Conservation (phyloP, 1,140 invertebrate species). For the Dreissena rostriformis region DNA sequence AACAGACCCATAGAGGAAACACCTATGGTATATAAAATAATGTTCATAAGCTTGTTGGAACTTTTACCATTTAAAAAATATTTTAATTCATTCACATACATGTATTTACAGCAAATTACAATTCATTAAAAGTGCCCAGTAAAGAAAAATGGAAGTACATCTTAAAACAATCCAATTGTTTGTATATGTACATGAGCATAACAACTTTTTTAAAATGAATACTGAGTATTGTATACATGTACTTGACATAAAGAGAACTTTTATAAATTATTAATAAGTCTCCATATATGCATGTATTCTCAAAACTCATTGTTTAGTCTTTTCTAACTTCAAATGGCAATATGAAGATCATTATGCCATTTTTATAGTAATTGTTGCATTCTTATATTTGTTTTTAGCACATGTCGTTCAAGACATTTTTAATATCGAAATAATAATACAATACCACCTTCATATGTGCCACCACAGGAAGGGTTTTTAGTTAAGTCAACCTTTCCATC, state of each 20-base stretch:
- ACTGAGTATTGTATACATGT: too few relatives aligned
- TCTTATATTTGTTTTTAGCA: not conserved
- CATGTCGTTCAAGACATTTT: not conserved
- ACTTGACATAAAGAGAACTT: too few relatives aligned
- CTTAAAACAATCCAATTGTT: too few relatives aligned
- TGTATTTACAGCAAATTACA: not conserved
- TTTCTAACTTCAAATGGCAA: not conserved
- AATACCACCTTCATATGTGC: slow-evolving; percentile 54
- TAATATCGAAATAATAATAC: not conserved
- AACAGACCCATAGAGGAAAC: slow-evolving; percentile 53
- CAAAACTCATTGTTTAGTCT: not conserved
- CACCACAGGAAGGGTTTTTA: slow-evolving; percentile 41
- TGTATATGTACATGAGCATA: too few relatives aligned
- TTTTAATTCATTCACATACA: not conserved
- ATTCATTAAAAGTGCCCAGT: not conserved
- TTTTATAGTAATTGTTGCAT: not conserved
- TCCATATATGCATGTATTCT: not conserved
- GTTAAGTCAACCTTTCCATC: slow-evolving; percentile 54
- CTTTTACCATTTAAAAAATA: not conserved
- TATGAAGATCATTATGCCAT: not conserved
- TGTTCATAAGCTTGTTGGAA: not conserved
- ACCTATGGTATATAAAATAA: not conserved
- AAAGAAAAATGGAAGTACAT: not conserved
- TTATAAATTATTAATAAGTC: too few relatives aligned
- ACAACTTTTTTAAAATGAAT: too few relatives aligned